Percentiles rank a stretch among this genome's conserved stretches.
Conservation (phyloP, 1,140 invertebrate species). For the Colletes gigas region DNA sequence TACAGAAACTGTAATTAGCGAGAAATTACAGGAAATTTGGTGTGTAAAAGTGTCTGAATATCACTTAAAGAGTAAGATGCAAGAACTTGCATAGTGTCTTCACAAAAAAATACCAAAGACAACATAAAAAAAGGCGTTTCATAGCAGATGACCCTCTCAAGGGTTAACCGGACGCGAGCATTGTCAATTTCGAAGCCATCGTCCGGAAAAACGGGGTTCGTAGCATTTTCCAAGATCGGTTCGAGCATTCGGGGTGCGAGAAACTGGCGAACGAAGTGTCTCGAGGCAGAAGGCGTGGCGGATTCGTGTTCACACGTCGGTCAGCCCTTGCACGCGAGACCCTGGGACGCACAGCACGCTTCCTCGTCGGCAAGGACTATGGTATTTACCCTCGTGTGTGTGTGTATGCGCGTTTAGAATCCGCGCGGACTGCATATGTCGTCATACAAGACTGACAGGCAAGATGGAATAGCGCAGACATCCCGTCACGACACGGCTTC, state of each 20-base stretch:
- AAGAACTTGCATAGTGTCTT: too few species aligned
- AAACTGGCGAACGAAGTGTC: neutral
- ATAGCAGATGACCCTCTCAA: too few species aligned
- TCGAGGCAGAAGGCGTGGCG: constrained; percentile 27
- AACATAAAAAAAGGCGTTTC: too few species aligned
- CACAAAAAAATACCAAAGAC: too few species aligned
- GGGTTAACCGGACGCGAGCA: too few species aligned
- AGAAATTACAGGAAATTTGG: too few species aligned
- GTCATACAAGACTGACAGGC: constrained; percentile 53
- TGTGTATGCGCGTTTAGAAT: too few species aligned
- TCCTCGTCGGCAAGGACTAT: constrained; percentile 16
- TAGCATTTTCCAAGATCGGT: neutral
- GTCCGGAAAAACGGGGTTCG: neutral
- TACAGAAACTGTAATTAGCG: too few species aligned
- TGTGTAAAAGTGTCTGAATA: too few species aligned
- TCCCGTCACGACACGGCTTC: constrained; percentile 72
- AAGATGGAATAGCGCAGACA: constrained; percentile 59
- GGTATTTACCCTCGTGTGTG: neutral
- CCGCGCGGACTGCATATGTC: neutral
- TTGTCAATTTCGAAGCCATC: too few species aligned
- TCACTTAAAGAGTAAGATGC: too few species aligned
- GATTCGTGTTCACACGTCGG: constrained; percentile 18
- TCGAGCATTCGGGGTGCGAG: neutral
- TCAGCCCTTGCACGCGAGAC: constrained; percentile 48
- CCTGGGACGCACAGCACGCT: neutral